These are phyloP conservation scores for Cyclopterus lumpus DNA, from an alignment of 2,797 vertebrate species.

Conservation along the genomic window DNA sequence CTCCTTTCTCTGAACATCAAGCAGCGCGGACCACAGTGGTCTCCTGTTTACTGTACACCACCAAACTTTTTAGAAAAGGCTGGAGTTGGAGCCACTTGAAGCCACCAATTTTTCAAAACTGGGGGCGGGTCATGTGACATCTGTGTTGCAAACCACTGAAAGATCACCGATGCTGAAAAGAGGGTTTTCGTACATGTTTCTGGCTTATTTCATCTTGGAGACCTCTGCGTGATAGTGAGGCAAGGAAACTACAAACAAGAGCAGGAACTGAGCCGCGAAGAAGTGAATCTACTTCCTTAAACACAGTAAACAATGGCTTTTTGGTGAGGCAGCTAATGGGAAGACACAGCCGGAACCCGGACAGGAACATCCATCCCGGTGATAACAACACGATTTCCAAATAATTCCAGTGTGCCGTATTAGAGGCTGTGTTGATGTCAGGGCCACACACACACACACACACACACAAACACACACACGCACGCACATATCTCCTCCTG, in stretches of 20 bases:
- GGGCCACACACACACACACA: slow-evolving; percentile 45
- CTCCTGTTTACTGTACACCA: slow-evolving; percentile 3
- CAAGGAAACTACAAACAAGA: neutral
- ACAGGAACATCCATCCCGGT: slow-evolving; percentile 43
- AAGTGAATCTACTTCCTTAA: no score
- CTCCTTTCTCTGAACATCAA: slow-evolving; percentile 4
- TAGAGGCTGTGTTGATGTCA: slow-evolving; percentile 82
- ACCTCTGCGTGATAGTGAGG: neutral
- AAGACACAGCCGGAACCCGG: slow-evolving; percentile 10
- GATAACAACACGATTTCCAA: slow-evolving; percentile 74
- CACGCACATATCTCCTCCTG: slow-evolving; percentile 59
- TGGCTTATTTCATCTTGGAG: neutral
- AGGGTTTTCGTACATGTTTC: neutral
- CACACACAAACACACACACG: slow-evolving; percentile 30
- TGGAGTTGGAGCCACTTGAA: slow-evolving; percentile 13
- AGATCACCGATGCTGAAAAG: neutral
- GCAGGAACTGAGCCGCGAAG: neutral
- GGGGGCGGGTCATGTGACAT: neutral
- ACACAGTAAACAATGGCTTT: slow-evolving; percentile 29
- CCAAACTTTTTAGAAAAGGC: neutral
- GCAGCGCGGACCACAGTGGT: neutral
- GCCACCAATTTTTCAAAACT: neutral
- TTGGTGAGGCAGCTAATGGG: neutral
- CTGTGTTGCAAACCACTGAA: neutral
- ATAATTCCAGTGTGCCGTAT: slow-evolving; percentile 77